Percentiles rank a stretch among this genome's conserved stretches.
phyloP scores from a whole-genome alignment of 2,888 invertebrate species.

The Pollenia griseotomentosa region DNA sequence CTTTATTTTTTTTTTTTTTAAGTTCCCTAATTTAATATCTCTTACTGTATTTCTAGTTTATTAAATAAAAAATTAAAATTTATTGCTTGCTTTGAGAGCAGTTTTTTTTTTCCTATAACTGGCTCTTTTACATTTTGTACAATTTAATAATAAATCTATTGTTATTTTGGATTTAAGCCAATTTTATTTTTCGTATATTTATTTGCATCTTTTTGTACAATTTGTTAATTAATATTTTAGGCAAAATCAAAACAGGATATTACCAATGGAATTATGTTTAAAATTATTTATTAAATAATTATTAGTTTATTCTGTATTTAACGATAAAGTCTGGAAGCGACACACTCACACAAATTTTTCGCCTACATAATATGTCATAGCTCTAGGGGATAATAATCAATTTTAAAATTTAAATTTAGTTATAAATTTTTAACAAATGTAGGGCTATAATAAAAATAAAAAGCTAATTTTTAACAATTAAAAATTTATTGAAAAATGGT shows the following conservation, averaged over 20 bases:
- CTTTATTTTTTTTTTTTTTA: neutral
- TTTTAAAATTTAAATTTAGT: neutral
- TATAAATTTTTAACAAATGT: no score
- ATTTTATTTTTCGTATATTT: neutral
- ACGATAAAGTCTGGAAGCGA: constrained; percentile 2
- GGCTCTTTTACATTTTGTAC: neutral
- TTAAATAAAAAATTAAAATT: constrained; percentile 29
- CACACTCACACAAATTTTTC: neutral
- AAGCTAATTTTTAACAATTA: no score
- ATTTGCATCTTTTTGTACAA: neutral
- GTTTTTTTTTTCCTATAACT: constrained; percentile 2
- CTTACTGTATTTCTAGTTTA: neutral
- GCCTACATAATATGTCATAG: neutral
- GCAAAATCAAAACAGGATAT: constrained; percentile 26
- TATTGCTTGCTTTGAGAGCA: constrained; percentile 7
- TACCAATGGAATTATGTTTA: neutral
- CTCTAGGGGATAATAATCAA: neutral
- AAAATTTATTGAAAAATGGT: no score
- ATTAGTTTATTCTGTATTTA: neutral
- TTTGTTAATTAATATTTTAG: constrained; percentile 23
- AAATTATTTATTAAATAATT: neutral
- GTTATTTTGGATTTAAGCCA: constrained; percentile 53
- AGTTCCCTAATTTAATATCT: neutral
- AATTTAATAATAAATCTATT: constrained; percentile 35
- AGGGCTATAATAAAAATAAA: no score